These are phyloP conservation scores for Artemia sinica DNA, from an alignment of 2,888 invertebrate genomes.

Conservation along the genomic window DNA sequence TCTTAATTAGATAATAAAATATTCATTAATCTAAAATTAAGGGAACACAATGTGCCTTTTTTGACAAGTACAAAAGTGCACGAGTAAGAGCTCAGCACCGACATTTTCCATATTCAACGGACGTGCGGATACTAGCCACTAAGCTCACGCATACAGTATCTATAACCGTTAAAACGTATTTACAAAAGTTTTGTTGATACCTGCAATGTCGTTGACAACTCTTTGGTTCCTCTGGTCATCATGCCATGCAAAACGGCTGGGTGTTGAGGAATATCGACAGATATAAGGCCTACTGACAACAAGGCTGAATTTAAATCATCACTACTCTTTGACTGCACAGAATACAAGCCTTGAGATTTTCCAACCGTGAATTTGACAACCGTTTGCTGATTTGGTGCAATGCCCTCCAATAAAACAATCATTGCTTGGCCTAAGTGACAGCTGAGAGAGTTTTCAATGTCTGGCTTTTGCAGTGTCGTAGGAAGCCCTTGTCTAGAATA, in stretches of 20 bases:
- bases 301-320: constrained; percentile 64
- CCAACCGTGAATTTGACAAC: constrained; percentile 83
- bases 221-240: constrained; percentile 85
- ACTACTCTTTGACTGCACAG: constrained; percentile 48
- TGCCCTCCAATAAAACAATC: constrained; percentile 78
- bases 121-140: too few species aligned
- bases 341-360: constrained; percentile 78
- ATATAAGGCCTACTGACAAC: constrained; percentile 68
- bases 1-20: too few species aligned
- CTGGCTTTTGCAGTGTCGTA: background rate
- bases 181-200: constrained; percentile 31
- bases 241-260: constrained; percentile 94
- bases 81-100: too few species aligned
- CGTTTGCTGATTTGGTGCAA: constrained; percentile 75
- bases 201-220: constrained; percentile 78
- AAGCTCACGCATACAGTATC: too few species aligned
- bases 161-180: too few species aligned
- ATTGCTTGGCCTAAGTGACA: constrained; percentile 79
- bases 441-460: constrained; percentile 53
- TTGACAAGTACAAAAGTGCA: too few species aligned
- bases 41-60: too few species aligned
- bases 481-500: background rate
- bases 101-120: too few species aligned
- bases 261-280: constrained; percentile 92
- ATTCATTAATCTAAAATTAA: too few species aligned